A percentile compares a stretch with the other conserved stretches of the same genome.
phyloP scores from a whole-genome alignment of 2,888 invertebrate species.

The Drosophila demipolita region DNA sequence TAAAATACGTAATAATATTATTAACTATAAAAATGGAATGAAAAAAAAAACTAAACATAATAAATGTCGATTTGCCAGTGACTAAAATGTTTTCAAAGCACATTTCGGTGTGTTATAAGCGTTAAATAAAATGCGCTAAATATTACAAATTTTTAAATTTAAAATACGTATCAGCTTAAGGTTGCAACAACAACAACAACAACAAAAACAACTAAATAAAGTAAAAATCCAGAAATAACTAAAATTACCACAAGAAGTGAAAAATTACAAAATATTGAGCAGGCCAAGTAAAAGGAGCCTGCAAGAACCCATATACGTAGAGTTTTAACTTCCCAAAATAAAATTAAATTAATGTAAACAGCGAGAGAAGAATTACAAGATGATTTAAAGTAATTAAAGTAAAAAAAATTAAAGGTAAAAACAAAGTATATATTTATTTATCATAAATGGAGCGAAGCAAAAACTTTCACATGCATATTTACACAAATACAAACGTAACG shows the following conservation, averaged over 20 bases:
- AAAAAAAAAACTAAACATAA: conserved; percentile 43
- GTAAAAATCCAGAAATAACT: conserved; percentile 10
- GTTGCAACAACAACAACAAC: conserved; percentile 76
- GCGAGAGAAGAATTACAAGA: conserved; percentile 53
- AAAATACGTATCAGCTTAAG: conserved; percentile 85
- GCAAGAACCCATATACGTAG: conserved; percentile 73
- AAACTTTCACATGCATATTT: conserved; percentile 66
- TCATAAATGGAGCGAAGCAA: conserved; percentile 53
- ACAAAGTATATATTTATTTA: conserved; percentile 69
- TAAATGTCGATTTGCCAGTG: conserved; percentile 82
- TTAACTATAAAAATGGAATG: conserved; percentile 20
- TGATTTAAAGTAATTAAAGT: conserved; percentile 53
- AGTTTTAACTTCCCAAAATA: conserved; percentile 73
- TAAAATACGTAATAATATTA: conserved; percentile 79
- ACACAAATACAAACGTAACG: conserved; percentile 63
- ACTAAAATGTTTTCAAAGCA: conserved; percentile 66
- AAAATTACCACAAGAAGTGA: conserved; percentile 3
- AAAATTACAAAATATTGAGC: conserved; percentile 13
- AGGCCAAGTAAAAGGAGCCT: conserved; percentile 27
- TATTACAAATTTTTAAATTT: conserved; percentile 54
- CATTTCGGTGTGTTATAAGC: conserved; percentile 18
- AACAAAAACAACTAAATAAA: conserved; percentile 16
- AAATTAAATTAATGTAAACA: conserved; percentile 55
- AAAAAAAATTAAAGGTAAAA: conserved; percentile 31
- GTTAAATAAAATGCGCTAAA: conserved; percentile 33